These are phyloP conservation scores for Neodiprion virginianus DNA, from an alignment of 1,140 invertebrate genomes.

Conservation along the genomic window DNA sequence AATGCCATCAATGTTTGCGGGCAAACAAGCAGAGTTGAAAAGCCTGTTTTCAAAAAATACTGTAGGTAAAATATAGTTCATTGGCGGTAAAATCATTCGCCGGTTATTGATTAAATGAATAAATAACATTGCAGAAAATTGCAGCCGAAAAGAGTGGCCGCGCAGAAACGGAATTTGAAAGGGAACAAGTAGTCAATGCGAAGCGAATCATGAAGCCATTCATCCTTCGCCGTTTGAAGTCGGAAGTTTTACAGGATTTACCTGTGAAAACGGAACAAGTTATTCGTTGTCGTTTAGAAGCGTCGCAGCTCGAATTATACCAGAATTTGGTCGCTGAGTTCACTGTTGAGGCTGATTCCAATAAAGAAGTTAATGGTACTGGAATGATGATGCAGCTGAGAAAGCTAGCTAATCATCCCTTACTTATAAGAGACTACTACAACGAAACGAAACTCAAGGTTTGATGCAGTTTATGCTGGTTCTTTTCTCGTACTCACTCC, in stretches of 20 bases:
- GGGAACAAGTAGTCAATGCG: slow-evolving; percentile 88
- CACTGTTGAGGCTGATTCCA: slow-evolving; percentile 68
- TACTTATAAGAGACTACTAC: slow-evolving; percentile 82
- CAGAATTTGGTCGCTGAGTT: slow-evolving; percentile 77
- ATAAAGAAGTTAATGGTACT: slow-evolving; percentile 69
- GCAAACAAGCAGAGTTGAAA: slow-evolving; percentile 87
- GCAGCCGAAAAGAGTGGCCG: slow-evolving; percentile 58
- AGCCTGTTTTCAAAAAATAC: slow-evolving; percentile 81
- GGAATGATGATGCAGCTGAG: slow-evolving; percentile 89
- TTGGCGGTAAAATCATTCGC: too few species aligned
- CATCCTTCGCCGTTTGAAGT: slow-evolving; percentile 88
- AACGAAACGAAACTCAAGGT: slow-evolving; percentile 70
- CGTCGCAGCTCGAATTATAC: slow-evolving; percentile 78
- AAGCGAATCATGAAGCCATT: slow-evolving; percentile 97
- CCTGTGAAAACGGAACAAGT: slow-evolving; percentile 81
- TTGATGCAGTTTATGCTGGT: slow-evolving; percentile 15
- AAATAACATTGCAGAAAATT: slow-evolving; percentile 48
- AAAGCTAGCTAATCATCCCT: slow-evolving; percentile 88
- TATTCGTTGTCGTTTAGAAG: slow-evolving; percentile 70
- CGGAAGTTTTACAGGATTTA: slow-evolving; percentile 81
- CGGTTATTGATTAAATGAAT: slow-evolving; percentile 19
- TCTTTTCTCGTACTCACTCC: neutral
- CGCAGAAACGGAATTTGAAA: slow-evolving; percentile 79
- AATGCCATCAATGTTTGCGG: slow-evolving; percentile 93
- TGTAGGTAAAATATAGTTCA: slow-evolving; percentile 55